Evolutionary conservation across 2,888 invertebrate genomes (phyloP).

Genomic region (Periphyllus acericola): DNA sequence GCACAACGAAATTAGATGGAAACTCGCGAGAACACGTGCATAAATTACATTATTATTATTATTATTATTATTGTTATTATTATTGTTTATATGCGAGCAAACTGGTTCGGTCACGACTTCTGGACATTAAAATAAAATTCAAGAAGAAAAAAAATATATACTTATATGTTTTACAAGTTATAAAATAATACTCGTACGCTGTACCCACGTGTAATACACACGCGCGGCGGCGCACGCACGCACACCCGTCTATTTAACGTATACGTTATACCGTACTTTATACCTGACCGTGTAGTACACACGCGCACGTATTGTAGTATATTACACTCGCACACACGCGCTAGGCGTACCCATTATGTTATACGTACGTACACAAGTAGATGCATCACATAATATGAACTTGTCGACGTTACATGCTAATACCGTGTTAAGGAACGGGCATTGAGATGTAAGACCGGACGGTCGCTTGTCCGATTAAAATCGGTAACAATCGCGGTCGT

Average conservation of each 20-base stretch:
- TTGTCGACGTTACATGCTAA: conserved; percentile 30
- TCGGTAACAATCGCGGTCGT: conserved; percentile 6
- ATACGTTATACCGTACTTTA: not conserved
- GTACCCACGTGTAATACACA: not conserved
- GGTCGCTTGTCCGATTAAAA: conserved; percentile 33
- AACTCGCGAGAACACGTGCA: conserved; percentile 30
- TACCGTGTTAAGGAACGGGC: conserved; percentile 3
- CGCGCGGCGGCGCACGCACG: no score
- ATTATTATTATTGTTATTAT: conserved; percentile 19
- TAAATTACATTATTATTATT: conserved; percentile 42
- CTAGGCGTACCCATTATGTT: not conserved
- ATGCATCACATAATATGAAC: not conserved
- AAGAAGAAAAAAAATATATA: not conserved
- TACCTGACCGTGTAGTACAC: not conserved
- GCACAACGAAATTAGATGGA: conserved; percentile 17
- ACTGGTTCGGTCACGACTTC: conserved; percentile 59
- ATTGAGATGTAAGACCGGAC: conserved; percentile 42
- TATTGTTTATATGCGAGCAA: not conserved
- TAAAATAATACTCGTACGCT: conserved; percentile 34
- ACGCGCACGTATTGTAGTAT: no score
- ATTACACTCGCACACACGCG: not conserved
- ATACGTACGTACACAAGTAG: not conserved
- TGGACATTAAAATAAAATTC: conserved; percentile 41
- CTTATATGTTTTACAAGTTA: conserved; percentile 48
- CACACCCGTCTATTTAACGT: no score